Evolutionary conservation across 2,797 vertebrate genomes (phyloP).

Genomic region (Glossophaga mutica): DNA sequence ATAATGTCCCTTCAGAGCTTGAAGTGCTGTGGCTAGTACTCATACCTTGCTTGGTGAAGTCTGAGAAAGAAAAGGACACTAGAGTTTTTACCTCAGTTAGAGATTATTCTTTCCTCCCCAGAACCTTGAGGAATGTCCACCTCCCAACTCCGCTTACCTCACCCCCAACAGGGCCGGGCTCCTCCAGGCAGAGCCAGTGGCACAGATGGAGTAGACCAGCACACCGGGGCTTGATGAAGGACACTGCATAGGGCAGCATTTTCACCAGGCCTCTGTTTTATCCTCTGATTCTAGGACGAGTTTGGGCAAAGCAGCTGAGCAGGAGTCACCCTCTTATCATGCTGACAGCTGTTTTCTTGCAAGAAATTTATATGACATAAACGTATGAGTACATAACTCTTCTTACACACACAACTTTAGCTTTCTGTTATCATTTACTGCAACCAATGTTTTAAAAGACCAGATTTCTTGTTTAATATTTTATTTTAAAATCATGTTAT

Average conservation of each 20-base stretch:
- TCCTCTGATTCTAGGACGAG: neutral
- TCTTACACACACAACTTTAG: neutral
- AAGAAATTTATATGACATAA: neutral
- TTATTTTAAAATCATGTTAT: too few relatives aligned
- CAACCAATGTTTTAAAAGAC: neutral
- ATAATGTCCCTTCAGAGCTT: neutral
- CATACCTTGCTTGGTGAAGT: neutral
- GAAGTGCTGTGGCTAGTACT: neutral
- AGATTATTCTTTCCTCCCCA: rapidly evolving
- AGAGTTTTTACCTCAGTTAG: neutral
- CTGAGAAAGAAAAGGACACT: neutral
- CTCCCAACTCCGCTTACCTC: neutral
- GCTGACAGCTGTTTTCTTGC: neutral
- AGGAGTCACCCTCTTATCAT: neutral
- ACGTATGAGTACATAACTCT: rapidly evolving
- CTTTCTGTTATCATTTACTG: neutral
- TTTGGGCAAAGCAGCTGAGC: neutral
- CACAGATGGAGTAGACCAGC: neutral
- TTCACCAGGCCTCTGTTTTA: neutral
- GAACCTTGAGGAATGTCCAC: neutral
- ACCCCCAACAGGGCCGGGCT: rapidly evolving
- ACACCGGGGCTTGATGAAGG: neutral
- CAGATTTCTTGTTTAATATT: neutral
- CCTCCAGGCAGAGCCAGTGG: neutral
- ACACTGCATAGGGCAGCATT: rapidly evolving